Conservation (phyloP, 2,797 vertebrate species). For the Rhadinocentrus ornatus region DNA sequence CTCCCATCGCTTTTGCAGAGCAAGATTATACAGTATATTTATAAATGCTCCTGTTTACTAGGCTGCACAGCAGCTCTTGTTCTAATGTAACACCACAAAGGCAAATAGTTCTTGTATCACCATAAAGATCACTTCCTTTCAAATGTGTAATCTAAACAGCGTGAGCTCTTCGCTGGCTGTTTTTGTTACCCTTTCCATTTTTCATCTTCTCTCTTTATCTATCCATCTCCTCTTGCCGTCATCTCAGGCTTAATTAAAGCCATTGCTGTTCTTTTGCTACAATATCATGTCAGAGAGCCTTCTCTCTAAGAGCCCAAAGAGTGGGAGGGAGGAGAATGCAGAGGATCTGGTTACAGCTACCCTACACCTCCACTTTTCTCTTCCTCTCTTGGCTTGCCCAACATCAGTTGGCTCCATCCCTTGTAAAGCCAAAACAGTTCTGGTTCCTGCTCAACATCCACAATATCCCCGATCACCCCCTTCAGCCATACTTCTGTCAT, state of each 20-base stretch:
- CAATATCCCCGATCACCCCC: slow-evolving; percentile 6
- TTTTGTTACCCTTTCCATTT: slow-evolving; percentile 35
- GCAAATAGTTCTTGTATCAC: slow-evolving; percentile 45
- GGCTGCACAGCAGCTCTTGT: slow-evolving; percentile 41
- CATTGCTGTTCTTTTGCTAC: slow-evolving; percentile 69
- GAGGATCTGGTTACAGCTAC: slow-evolving; percentile 71
- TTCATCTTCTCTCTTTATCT: slow-evolving; percentile 38
- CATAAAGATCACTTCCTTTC: slow-evolving; percentile 47
- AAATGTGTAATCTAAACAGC: slow-evolving; percentile 39
- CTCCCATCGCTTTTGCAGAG: slow-evolving; percentile 33
- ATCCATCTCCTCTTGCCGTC: slow-evolving; percentile 58
- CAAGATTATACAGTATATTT: slow-evolving; percentile 64
- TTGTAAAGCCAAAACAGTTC: slow-evolving; percentile 43
- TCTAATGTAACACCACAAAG: slow-evolving; percentile 43
- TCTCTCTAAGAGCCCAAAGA: slow-evolving; percentile 48
- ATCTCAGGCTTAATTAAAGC: slow-evolving; percentile 76
- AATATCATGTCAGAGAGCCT: slow-evolving; percentile 72
- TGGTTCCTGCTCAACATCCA: slow-evolving; percentile 28
- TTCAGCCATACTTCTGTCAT: slow-evolving; percentile 35
- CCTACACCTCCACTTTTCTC: slow-evolving; percentile 68
- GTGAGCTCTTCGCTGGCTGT: slow-evolving; percentile 37
- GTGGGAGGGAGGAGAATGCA: not conserved
- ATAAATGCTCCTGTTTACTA: slow-evolving; percentile 72
- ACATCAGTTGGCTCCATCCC: slow-evolving; percentile 34
- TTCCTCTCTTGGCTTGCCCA: slow-evolving; percentile 44